These are phyloP conservation scores for Drosophila obscura DNA, from an alignment of 1,140 invertebrate species.

Conservation along the genomic window DNA sequence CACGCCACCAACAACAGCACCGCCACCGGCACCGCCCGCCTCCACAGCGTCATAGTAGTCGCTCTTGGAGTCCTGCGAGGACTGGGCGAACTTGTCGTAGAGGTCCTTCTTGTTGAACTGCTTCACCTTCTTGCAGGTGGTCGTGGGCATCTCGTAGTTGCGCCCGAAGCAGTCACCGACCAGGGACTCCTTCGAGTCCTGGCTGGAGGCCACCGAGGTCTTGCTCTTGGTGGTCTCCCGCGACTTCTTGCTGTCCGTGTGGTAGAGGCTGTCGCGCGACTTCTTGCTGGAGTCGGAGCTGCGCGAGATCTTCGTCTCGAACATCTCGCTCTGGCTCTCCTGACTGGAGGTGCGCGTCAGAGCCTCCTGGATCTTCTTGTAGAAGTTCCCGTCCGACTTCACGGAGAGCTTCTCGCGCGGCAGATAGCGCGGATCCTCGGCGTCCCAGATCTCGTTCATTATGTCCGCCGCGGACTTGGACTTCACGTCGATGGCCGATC, in stretches of 20 bases:
- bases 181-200: conserved; percentile 86
- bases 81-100: conserved; percentile 85
- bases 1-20: conserved; percentile 38
- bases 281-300: conserved; percentile 87
- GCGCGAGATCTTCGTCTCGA: conserved; percentile 87
- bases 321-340: conserved; percentile 88
- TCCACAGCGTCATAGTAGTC: conserved; percentile 86
- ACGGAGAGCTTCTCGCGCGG: conserved; percentile 88
- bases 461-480: conserved; percentile 86
- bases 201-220: conserved; percentile 87
- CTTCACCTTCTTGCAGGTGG: conserved; percentile 80
- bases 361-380: conserved; percentile 87
- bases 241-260: conserved; percentile 87
- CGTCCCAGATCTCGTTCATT: conserved; percentile 87
- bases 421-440: conserved; percentile 88
- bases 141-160: conserved; percentile 83
- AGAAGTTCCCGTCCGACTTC: conserved; percentile 88
- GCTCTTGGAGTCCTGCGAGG: conserved; percentile 88
- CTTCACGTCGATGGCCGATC: conserved; percentile 83
- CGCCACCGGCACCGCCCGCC: conserved; percentile 48
- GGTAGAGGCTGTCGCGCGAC: conserved; percentile 86
- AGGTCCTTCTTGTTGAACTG: conserved; percentile 77
- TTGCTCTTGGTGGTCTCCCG: conserved; percentile 86
- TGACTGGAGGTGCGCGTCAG: conserved; percentile 87
- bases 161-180: conserved; percentile 75